These are phyloP conservation scores for Flexamia atlantica DNA, from an alignment of 2,888 invertebrate species.

Conservation along the genomic window DNA sequence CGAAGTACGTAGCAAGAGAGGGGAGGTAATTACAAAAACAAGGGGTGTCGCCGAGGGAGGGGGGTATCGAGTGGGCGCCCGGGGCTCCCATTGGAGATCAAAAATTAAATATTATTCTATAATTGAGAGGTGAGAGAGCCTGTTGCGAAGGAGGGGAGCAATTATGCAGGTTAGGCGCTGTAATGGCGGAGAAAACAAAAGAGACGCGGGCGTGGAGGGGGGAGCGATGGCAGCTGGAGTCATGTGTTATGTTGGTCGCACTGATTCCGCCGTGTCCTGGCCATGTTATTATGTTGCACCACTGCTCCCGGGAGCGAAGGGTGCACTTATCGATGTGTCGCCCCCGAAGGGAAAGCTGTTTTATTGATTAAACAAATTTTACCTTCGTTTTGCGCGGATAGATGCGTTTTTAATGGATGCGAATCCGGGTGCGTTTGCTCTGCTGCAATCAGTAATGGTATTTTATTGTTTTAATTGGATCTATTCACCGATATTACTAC, in stretches of 20 bases:
- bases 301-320: constrained; percentile 45
- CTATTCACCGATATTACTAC: too few species aligned
- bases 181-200: constrained; percentile 62
- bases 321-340: constrained; percentile 38
- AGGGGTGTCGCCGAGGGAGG: neutral
- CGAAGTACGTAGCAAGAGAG: neutral
- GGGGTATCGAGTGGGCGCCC: constrained; percentile 4
- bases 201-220: constrained; percentile 33
- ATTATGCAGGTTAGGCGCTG: constrained; percentile 57
- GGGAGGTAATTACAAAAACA: constrained; percentile 39
- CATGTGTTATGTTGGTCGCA: constrained; percentile 40
- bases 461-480: too few species aligned
- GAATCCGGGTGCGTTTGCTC: too few species aligned
- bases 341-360: neutral
- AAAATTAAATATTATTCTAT: constrained; percentile 64
- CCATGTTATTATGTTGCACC: constrained; percentile 38
- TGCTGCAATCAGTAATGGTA: too few species aligned
- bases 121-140: constrained; percentile 61
- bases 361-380: constrained; percentile 18
- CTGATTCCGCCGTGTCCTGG: neutral
- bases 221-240: constrained; percentile 9
- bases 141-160: constrained; percentile 56
- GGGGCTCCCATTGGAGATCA: constrained; percentile 62
- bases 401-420: constrained; percentile 14
- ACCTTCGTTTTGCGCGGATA: constrained; percentile 3